These are phyloP conservation scores for Sesia bembeciformis DNA, from an alignment of 2,888 invertebrate genomes.

Conservation along the genomic window DNA sequence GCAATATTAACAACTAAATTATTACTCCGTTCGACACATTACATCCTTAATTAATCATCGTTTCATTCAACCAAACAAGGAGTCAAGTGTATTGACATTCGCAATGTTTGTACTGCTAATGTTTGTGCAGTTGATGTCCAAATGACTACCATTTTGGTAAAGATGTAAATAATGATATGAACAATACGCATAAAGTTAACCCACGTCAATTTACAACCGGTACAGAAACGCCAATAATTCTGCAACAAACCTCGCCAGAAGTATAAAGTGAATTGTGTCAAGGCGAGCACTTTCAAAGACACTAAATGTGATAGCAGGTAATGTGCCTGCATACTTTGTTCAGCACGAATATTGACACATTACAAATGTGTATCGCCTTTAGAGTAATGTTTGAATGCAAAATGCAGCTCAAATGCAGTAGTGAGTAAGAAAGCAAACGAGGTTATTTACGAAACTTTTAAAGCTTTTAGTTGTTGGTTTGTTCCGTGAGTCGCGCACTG, in stretches of 20 bases:
- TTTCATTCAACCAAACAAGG: background rate
- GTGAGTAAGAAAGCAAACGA: too few relatives aligned
- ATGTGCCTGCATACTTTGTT: background rate
- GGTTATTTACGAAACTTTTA: too few relatives aligned
- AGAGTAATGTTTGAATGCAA: too few relatives aligned
- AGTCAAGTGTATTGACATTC: background rate
- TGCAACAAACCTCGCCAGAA: conserved; percentile 22
- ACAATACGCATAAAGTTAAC: conserved; percentile 20
- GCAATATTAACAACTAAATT: conserved; percentile 45
- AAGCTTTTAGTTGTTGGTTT: background rate
- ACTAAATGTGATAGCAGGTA: conserved; percentile 1
- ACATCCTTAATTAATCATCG: conserved; percentile 1
- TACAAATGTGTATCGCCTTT: too few relatives aligned
- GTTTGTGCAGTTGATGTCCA: conserved; percentile 7
- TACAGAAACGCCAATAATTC: conserved; percentile 25
- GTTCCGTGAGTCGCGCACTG: conserved; percentile 1
- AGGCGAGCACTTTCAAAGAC: conserved; percentile 39
- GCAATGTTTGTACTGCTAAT: background rate
- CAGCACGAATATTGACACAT: background rate
- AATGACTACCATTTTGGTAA: conserved; percentile 7
- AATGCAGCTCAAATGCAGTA: too few relatives aligned
- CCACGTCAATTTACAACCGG: conserved; percentile 24
- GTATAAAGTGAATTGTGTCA: conserved; percentile 35
- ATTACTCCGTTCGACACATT: conserved; percentile 17
- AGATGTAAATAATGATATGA: background rate